Base-by-base conservation (phyloP, 1,140 invertebrate species). In the Chelonus insularis region DNA sequence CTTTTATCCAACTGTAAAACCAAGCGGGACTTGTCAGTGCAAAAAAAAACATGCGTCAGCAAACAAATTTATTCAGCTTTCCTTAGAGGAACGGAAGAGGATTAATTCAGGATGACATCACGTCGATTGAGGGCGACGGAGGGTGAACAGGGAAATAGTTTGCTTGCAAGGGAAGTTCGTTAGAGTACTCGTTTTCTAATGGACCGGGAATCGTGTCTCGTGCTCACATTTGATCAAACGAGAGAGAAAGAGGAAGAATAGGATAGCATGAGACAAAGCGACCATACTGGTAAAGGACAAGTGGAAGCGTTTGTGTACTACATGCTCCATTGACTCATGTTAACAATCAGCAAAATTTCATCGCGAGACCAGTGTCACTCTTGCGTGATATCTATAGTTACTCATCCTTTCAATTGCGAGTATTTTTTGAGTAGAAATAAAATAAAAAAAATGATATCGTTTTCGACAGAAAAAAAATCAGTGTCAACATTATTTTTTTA, bases 291-390 rank as follows among this genome's bases (percentile, higher is more conserved):
- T 43, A 32, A 25, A 32, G 7, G 25, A 29, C 29, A 23, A 18
- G 16, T 12, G 48, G 6, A 59, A 5, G 11, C 45, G 57, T 37
- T 58, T 2, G 57, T 39, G 16, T 8, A 32, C 23, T 25, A 12
- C 34, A 39, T 39, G 57, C 58, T 43, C 47, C 57, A 34, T 54
- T 57, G 54, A 25, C 39, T 36, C 45, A 34, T n/a, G 39, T 62
- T 56, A 65, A 62, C 58, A 62, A 62, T 64, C 36, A 65, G 39
- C 45, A 48, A 36, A 47, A 61, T 52, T 57, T 57, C 54, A n/a
- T n/a, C 18, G 23, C 36, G 20, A 20, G 34, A 50, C 12, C 25
- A 47, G 32, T 23, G 39, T 48, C 23, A 7, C 29, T 58, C 43
- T 58, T 58, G 56, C 56, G 41, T 58, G 56, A 58, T 25, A 45